Evolutionary conservation across 1,140 invertebrate genomes (phyloP).

Genomic region (Rhopalosiphum padi): DNA sequence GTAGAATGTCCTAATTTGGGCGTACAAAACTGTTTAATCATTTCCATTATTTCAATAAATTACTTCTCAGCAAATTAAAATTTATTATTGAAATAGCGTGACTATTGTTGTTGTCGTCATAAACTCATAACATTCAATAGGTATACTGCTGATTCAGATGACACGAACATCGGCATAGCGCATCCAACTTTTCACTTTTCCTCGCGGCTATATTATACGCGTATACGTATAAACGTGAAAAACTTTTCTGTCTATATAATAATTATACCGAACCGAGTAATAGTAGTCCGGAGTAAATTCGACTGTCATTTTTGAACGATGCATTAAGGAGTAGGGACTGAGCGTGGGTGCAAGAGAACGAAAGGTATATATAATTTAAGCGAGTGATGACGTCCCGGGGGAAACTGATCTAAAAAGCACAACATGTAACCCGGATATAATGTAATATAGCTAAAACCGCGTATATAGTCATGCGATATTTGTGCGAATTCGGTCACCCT

Average conservation of each 20-base stretch:
- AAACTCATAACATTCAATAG: background rate
- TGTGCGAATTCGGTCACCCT: background rate
- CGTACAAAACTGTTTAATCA: background rate
- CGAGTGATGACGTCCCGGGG: background rate
- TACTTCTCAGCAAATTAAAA: background rate
- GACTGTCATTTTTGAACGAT: background rate
- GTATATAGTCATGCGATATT: background rate
- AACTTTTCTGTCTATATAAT: background rate
- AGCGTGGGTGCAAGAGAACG: background rate
- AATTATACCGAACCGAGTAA: background rate
- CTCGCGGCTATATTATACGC: background rate
- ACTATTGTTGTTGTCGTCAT: background rate
- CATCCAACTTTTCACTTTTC: background rate
- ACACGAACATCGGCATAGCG: background rate
- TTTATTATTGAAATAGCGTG: background rate
- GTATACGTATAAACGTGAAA: background rate
- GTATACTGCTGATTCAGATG: background rate
- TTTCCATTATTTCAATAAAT: background rate
- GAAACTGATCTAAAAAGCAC: background rate
- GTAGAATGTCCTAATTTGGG: too few relatives aligned
- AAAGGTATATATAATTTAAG: background rate
- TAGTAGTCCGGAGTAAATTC: background rate
- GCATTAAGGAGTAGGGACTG: background rate
- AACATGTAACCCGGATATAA: background rate
- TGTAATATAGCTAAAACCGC: background rate